Evolutionary conservation across 2,113 vertebrate genomes (phyloP).

Genomic region (Chaenogobius annularis): DNA sequence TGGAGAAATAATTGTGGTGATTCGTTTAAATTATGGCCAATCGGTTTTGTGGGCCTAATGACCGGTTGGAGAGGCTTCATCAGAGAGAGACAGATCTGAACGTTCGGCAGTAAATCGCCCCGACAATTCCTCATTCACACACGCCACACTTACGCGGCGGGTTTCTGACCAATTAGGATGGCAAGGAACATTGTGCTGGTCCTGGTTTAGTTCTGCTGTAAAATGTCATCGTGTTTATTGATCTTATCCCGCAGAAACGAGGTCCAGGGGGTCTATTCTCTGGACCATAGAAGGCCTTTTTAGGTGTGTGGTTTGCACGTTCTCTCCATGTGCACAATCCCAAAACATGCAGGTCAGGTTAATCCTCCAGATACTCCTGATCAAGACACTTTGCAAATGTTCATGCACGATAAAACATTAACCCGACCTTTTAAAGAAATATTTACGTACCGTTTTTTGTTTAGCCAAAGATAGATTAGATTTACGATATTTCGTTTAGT

Average conservation of each 20-base stretch:
- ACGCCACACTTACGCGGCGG: conserved; percentile 1
- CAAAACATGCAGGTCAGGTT: too few relatives aligned
- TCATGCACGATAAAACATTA: too few relatives aligned
- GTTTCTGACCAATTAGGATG: conserved; percentile 52
- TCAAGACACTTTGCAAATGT: too few relatives aligned
- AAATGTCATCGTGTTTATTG: not conserved
- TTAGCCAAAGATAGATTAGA: too few relatives aligned
- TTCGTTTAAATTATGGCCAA: conserved; percentile 38
- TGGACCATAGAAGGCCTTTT: not conserved
- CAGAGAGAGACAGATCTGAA: conserved; percentile 16
- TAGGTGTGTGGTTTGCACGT: not conserved
- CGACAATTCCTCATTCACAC: conserved; percentile 28
- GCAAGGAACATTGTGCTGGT: not conserved
- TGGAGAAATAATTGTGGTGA: conserved; percentile 19
- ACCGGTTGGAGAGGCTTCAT: conserved; percentile 41
- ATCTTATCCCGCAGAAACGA: not conserved
- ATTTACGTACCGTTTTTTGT: too few relatives aligned
- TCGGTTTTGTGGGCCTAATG: conserved; percentile 24
- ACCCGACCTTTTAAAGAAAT: too few relatives aligned
- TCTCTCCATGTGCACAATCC: too few relatives aligned
- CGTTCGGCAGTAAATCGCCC: conserved; percentile 43
- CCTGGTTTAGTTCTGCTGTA: not conserved
- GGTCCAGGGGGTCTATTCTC: not conserved
- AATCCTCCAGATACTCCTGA: too few relatives aligned
- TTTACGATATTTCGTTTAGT: too few relatives aligned